A percentile compares a stretch with the other conserved stretches of the same genome.
phyloP scores from a whole-genome alignment of 2,797 vertebrate genomes.

The Sternotherus odoratus region DNA sequence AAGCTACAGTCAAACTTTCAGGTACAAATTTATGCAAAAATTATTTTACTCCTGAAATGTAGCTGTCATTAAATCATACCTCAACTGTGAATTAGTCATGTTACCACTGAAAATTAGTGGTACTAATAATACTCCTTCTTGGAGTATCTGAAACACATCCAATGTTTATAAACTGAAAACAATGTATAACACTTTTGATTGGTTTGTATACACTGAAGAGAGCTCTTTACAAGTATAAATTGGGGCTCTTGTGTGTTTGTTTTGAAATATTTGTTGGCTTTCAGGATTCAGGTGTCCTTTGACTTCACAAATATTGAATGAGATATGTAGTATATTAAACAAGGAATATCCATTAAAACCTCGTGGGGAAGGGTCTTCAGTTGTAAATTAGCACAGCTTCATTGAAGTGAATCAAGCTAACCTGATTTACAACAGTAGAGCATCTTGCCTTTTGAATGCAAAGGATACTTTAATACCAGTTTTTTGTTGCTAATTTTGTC shows the following conservation, averaged over 20 bases:
- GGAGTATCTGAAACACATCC: not conserved
- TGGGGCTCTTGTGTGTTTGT: not conserved
- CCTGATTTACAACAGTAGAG: not conserved
- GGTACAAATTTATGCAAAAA: not conserved
- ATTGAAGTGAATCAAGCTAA: not conserved
- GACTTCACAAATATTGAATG: not conserved
- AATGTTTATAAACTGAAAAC: not conserved
- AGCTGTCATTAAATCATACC: constrained; percentile 13
- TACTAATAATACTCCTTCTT: not conserved
- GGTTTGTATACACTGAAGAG: not conserved
- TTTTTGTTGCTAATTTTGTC: not conserved
- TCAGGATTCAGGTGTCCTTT: not conserved
- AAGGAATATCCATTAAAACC: not conserved
- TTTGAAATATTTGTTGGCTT: not conserved
- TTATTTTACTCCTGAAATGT: constrained; percentile 68
- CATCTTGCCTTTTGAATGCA: not conserved
- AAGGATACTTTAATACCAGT: constrained; percentile 7
- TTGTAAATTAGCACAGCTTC: not conserved
- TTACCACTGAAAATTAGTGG: not conserved
- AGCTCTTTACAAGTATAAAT: not conserved
- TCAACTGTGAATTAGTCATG: not conserved
- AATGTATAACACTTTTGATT: not conserved
- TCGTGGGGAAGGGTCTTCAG: not conserved
- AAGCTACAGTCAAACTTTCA: not conserved
- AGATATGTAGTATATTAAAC: not conserved